Base-by-base conservation (phyloP, 2,797 vertebrate species). In the Muscicapa comitata region DNA sequence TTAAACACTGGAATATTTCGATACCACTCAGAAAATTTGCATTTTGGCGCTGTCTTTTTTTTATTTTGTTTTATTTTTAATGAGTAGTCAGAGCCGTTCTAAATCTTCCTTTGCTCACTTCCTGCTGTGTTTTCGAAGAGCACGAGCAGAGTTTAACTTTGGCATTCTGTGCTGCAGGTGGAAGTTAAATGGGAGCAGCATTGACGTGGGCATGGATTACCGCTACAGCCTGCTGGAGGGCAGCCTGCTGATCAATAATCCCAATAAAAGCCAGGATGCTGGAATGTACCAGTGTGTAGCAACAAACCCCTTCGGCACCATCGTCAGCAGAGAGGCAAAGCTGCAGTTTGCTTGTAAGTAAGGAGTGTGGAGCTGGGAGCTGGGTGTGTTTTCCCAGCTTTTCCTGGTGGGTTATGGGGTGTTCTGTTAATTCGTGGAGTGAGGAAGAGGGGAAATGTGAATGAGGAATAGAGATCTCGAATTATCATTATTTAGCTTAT, bases 321-420 rank as follows among this genome's bases (percentile, higher is more conserved):
- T 99, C 14, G 97, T 99, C 96, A 99, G 99, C 98, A 98, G 98
- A 96, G 98, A 99, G 97, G 99, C 99, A 87, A 98, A 98, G 91
- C 98, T 99, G 86, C 99, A 98, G 95, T 99, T 99, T 97, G 99
- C 99, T 74, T 99, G 99, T 99, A 96, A 99, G 99, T 99, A 76
- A 59, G 55, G 42, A 72, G 37, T 4, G 0, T 17, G n/a, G 35
- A 48, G 3, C 4, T 11, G 48, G 33, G 35, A 45, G 7, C 20
- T 33, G 21, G 10, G 18, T 5, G 28, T 18, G 3, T 29, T 58
- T 53, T 38, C 40, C 37, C 17, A 26, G 2, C 4, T 20, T 67
- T 47, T 67, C n/a, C 86, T 54, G 25, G 2, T 43, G 43, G 19
- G 2, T 65, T 61, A 0, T 42, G 10, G 28, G 10, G 45, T 58